Evolutionary conservation across 2,113 vertebrate species (phyloP).

Genomic region (Silurus asotus): DNA sequence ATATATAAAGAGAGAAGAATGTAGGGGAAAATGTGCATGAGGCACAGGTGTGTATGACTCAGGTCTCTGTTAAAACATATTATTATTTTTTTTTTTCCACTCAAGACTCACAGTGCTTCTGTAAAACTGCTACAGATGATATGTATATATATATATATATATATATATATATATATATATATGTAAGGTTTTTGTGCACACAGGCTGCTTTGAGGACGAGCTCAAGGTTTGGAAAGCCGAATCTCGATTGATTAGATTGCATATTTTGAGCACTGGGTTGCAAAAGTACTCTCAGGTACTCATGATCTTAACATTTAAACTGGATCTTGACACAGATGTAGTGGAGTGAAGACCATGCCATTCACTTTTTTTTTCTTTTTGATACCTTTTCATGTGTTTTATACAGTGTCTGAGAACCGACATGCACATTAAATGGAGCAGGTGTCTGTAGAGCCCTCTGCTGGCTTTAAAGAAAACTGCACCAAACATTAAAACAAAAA

Average conservation of each 20-base stretch:
- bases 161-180: slow-evolving; percentile 20
- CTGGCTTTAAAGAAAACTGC: background rate
- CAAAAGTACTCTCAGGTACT: background rate
- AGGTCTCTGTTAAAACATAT: slow-evolving; percentile 23
- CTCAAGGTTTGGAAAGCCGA: slow-evolving; percentile 9
- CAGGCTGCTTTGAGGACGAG: slow-evolving; percentile 34
- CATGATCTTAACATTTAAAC: slow-evolving; percentile 18
- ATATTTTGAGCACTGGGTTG: slow-evolving; percentile 28
- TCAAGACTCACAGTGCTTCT: background rate
- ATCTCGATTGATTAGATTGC: slow-evolving; percentile 43
- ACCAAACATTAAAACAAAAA: background rate
- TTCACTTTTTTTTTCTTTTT: background rate
- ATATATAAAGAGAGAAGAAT: slow-evolving; percentile 9
- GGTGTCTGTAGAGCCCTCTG: slow-evolving; percentile 13
- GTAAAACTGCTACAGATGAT: slow-evolving; percentile 36
- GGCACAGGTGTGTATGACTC: slow-evolving; percentile 40
- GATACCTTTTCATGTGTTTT: background rate
- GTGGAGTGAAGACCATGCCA: background rate
- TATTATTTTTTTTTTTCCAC: background rate
- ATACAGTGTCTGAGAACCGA: background rate
- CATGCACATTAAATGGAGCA: background rate
- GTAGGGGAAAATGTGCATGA: slow-evolving; percentile 38
- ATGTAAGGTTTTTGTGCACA: slow-evolving; percentile 19
- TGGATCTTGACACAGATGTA: background rate
- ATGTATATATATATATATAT: slow-evolving; percentile 17